A percentile compares a stretch with the other conserved stretches of the same genome.
phyloP scores from a whole-genome alignment of 2,113 vertebrate species.

The Myocastor coypus region DNA sequence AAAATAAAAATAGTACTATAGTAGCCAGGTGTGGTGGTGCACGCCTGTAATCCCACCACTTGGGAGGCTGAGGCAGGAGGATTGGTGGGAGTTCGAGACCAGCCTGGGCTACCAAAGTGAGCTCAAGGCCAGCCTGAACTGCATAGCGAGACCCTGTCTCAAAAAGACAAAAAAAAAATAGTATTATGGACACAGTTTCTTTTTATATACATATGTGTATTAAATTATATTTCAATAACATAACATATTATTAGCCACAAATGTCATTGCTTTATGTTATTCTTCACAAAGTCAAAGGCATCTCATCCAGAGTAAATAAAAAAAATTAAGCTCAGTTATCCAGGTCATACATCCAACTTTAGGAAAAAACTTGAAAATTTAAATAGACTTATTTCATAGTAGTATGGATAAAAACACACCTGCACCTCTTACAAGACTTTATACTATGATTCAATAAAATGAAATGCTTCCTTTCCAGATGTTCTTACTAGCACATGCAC shows the following conservation, averaged over 20 bases:
- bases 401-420: background rate
- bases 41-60: too few species aligned
- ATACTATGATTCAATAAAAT: background rate
- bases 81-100: too few species aligned
- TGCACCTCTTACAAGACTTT: background rate
- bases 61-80: too few species aligned
- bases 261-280: background rate
- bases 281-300: background rate
- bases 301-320: background rate
- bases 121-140: too few species aligned
- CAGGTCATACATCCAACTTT: background rate
- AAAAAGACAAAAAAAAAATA: background rate
- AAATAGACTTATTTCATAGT: background rate
- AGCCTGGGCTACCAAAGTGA: too few species aligned
- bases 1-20: too few species aligned
- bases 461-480: background rate
- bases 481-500: background rate
- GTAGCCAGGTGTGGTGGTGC: too few species aligned
- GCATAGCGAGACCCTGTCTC: too few species aligned
- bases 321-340: background rate
- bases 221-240: background rate
- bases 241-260: background rate
- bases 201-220: background rate
- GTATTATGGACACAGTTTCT: background rate
- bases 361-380: background rate